Conservation (phyloP, 1,140 invertebrate genomes). For the Drosophila kepulauana region DNA sequence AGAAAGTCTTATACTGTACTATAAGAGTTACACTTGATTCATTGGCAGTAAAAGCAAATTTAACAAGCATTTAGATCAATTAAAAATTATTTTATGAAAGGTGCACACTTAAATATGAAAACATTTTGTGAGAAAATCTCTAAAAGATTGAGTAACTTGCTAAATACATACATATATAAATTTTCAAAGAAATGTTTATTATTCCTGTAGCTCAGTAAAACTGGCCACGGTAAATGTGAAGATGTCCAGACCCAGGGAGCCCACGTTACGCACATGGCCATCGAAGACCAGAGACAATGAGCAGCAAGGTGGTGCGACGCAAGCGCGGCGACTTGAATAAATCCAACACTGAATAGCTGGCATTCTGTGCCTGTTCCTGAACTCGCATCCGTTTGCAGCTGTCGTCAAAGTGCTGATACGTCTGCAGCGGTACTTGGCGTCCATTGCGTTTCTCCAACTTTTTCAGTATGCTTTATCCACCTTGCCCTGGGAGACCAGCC, state of each 20-base stretch:
- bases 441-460: conserved; percentile 93
- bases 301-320: conserved; percentile 89
- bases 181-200: neutral
- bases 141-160: no score
- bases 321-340: conserved; percentile 91
- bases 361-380: conserved; percentile 88
- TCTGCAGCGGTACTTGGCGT: conserved; percentile 89
- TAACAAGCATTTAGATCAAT: neutral
- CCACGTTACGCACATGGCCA: conserved; percentile 84
- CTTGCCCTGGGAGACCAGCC: conserved; percentile 93
- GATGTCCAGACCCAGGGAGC: no score
- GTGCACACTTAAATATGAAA: neutral
- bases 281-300: no score
- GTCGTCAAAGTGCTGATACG: conserved; percentile 89
- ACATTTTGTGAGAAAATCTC: no score
- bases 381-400: conserved; percentile 85
- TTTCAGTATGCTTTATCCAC: conserved; percentile 91
- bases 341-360: conserved; percentile 91
- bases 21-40: neutral
- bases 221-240: no score
- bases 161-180: no score
- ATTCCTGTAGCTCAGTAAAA: neutral
- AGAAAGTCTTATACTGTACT: conserved; percentile 8
- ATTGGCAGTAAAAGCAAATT: neutral
- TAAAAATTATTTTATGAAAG: neutral